Evolutionary conservation across 2,113 vertebrate species (phyloP).

Genomic region (Acanthochromis polyacanthus): DNA sequence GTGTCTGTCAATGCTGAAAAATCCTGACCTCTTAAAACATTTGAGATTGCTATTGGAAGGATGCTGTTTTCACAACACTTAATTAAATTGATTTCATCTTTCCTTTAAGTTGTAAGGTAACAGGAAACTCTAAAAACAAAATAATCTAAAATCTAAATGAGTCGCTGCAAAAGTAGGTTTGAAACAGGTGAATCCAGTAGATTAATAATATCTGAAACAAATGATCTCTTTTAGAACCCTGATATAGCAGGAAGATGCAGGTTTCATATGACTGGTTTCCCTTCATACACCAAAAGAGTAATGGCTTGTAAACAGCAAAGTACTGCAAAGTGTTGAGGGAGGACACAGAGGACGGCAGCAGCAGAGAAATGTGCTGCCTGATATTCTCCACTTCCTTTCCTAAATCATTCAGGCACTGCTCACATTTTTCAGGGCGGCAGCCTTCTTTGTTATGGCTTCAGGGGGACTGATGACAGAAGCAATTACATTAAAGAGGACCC

Average conservation of each 20-base stretch:
- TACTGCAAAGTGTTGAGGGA: constrained; percentile 30
- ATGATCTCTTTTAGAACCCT: background rate
- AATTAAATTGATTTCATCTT: too few relatives aligned
- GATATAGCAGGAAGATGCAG: background rate
- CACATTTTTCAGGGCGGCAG: constrained; percentile 52
- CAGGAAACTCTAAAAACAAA: background rate
- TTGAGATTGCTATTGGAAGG: too few relatives aligned
- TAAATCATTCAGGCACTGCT: constrained; percentile 65
- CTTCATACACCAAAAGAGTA: constrained; percentile 41
- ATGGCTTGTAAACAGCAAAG: constrained; percentile 44
- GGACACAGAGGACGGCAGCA: constrained; percentile 47
- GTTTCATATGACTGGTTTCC: constrained; percentile 5
- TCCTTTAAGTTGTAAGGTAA: background rate
- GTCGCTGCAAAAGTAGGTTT: background rate
- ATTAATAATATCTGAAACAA: background rate
- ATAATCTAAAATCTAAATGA: background rate
- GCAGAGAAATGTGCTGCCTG: constrained; percentile 48
- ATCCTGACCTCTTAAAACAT: too few relatives aligned
- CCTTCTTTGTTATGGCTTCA: constrained; percentile 57
- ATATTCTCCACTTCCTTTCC: constrained; percentile 53
- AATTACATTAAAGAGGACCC: constrained; percentile 63
- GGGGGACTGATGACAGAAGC: constrained; percentile 62
- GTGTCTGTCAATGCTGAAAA: too few relatives aligned
- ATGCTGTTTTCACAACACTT: too few relatives aligned
- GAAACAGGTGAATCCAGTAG: background rate